Conservation (phyloP, 2,797 vertebrate genomes). For the Sebastes diaconus region DNA sequence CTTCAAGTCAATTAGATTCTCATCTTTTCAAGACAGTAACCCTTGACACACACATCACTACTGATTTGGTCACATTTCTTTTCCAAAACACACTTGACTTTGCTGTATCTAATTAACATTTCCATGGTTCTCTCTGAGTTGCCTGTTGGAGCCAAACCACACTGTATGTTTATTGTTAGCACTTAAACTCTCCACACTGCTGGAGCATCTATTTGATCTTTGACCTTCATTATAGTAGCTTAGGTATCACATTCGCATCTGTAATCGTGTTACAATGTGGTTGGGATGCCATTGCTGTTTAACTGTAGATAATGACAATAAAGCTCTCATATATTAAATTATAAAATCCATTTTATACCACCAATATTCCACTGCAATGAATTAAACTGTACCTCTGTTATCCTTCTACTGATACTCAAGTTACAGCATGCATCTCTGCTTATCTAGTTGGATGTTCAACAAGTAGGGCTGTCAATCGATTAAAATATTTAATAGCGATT, state of each 20-base stretch:
- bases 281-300: not conserved
- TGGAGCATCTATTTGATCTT: not conserved
- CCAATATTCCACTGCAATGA: too few relatives aligned
- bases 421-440: too few relatives aligned
- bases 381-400: too few relatives aligned
- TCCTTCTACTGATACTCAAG: too few relatives aligned
- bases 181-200: not conserved
- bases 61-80: conserved; percentile 15
- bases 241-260: not conserved
- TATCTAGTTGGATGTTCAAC: too few relatives aligned
- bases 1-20: conserved; percentile 10
- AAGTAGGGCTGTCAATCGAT: too few relatives aligned
- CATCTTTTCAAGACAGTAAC: not conserved
- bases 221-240: not conserved
- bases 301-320: too few relatives aligned
- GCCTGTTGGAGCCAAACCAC: not conserved
- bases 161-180: not conserved
- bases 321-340: too few relatives aligned
- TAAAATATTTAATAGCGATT: too few relatives aligned
- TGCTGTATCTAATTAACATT: conserved; percentile 24
- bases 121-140: not conserved
- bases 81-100: conserved; percentile 13
- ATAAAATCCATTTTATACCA: too few relatives aligned
- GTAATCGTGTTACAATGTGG: not conserved
- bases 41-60: not conserved